A percentile compares a stretch with the other conserved stretches of the same genome.
These are phyloP conservation scores for Drosophila orena DNA, from an alignment of 1,140 invertebrate species.

Conservation along the genomic window DNA sequence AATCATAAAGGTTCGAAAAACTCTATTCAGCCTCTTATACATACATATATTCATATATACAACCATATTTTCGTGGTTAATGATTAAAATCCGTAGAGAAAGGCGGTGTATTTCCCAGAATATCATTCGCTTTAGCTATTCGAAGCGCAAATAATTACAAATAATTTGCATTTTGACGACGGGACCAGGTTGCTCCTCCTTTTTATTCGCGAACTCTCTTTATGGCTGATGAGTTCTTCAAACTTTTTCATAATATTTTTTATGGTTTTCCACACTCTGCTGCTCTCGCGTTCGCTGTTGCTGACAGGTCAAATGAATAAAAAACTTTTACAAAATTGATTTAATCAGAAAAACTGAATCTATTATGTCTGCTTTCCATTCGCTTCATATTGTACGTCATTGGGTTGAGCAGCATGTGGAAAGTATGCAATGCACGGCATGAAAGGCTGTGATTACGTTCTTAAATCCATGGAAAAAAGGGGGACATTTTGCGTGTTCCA, in stretches of 20 bases:
- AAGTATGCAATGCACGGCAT: constrained; percentile 34
- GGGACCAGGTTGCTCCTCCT: constrained; percentile 3
- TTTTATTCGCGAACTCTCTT: constrained; percentile 13
- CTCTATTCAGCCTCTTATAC: too few relatives aligned
- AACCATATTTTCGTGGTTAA: neutral
- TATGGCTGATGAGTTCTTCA: constrained; percentile 28
- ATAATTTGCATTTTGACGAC: constrained; percentile 43
- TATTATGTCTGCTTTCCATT: constrained; percentile 33
- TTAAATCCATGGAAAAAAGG: constrained; percentile 30
- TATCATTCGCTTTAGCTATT: constrained; percentile 3
- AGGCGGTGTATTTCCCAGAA: neutral
- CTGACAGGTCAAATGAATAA: constrained; percentile 47
- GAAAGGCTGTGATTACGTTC: constrained; percentile 50
- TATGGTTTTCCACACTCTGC: constrained; percentile 31
- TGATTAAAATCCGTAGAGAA: constrained; percentile 1
- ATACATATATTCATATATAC: too few relatives aligned
- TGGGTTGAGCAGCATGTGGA: constrained; percentile 3
- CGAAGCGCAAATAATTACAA: constrained; percentile 28
- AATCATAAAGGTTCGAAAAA: too few relatives aligned
- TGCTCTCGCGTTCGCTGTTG: constrained; percentile 27
- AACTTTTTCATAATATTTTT: constrained; percentile 44
- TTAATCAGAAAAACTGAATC: constrained; percentile 38
- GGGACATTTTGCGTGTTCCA: constrained; percentile 27
- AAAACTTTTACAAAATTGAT: constrained; percentile 38
- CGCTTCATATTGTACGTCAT: constrained; percentile 24